Conservation (phyloP, 2,797 vertebrate genomes). For the Syngnathus rostellatus region DNA sequence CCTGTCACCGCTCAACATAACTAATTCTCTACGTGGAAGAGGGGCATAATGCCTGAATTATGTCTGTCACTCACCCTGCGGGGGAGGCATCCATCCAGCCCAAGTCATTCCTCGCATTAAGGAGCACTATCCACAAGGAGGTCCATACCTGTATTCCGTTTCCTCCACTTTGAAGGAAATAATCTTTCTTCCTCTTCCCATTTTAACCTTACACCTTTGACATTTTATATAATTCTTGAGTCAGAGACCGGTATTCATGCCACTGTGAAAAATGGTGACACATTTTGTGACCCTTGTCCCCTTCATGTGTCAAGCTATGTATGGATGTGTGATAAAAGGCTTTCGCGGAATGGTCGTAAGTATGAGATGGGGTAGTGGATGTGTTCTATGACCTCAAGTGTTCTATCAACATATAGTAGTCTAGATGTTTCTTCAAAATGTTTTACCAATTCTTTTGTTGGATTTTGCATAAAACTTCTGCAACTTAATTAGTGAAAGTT, state of each 20-base stretch:
- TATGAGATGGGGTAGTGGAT: conserved; percentile 8
- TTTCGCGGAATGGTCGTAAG: conserved; percentile 15
- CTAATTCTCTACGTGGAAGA: conserved; percentile 46
- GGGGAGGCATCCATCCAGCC: conserved; percentile 61
- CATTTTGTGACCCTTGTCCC: conserved; percentile 27
- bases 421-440: conserved; percentile 69
- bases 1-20: conserved; percentile 46
- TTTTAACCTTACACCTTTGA: conserved; percentile 61
- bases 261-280: conserved; percentile 50
- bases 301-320: conserved; percentile 35
- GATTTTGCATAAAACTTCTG: background rate
- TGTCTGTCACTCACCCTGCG: conserved; percentile 49
- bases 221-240: conserved; percentile 60
- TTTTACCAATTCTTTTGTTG: background rate
- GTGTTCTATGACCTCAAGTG: conserved; percentile 46
- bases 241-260: conserved; percentile 38
- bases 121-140: conserved; percentile 60
- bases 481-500: background rate
- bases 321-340: conserved; percentile 46
- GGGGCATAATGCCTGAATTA: conserved; percentile 58
- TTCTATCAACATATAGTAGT: conserved; percentile 62
- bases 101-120: conserved; percentile 56
- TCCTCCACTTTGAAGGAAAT: conserved; percentile 38
- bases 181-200: conserved; percentile 40
- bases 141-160: conserved; percentile 60